Percentiles rank a stretch among this genome's conserved stretches.
phyloP scores from a whole-genome alignment of 1,140 invertebrate species.

The Archegozetes longisetosus region DNA sequence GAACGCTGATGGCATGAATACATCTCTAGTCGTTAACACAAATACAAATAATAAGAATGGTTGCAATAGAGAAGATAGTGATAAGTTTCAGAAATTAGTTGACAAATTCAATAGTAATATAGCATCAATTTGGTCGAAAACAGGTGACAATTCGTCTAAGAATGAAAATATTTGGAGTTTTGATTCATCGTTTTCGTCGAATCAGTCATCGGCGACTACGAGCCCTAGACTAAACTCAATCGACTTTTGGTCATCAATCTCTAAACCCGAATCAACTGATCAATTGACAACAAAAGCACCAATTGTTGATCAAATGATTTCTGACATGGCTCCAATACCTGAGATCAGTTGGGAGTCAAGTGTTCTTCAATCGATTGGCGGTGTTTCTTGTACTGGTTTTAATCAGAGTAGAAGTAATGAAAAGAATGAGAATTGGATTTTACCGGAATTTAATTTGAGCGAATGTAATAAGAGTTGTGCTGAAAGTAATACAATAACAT shows the following conservation, averaged over 20 bases:
- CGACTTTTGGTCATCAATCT: not conserved
- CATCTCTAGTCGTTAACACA: not conserved
- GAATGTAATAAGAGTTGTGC: no score
- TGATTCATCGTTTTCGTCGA: not conserved
- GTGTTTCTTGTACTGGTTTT: no score
- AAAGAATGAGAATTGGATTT: no score
- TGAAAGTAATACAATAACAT: no score
- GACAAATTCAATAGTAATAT: slow-evolving; percentile 12
- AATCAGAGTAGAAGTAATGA: no score
- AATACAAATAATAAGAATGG: not conserved
- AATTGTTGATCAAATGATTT: not conserved
- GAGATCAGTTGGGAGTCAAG: no score
- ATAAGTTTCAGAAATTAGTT: slow-evolving; percentile 11
- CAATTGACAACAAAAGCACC: not conserved
- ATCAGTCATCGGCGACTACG: not conserved
- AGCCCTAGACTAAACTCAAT: not conserved
- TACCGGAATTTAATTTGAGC: no score
- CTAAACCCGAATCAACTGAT: not conserved
- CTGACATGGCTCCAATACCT: no score
- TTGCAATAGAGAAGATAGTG: not conserved
- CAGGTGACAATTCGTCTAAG: not conserved
- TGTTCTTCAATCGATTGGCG: no score
- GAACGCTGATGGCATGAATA: not conserved
- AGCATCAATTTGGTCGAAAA: slow-evolving; percentile 14
- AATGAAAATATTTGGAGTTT: not conserved